Conservation (phyloP, 2,888 invertebrate genomes). For the Ichneumoninae sp. region DNA sequence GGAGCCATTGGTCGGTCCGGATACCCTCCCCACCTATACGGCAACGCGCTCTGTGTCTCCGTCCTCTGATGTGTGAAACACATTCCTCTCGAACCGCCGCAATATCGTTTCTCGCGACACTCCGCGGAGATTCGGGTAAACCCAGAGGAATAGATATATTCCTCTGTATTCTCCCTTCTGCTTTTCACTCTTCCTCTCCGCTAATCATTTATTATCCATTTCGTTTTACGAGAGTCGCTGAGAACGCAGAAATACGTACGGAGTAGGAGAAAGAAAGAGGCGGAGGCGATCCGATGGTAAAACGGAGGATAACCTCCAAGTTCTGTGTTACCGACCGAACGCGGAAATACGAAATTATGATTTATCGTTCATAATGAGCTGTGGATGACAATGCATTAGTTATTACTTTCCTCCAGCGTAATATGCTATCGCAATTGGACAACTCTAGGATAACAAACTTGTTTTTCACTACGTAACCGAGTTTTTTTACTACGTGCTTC, state of each 20-base stretch:
- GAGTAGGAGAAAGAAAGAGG: not conserved
- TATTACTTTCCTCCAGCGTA: not conserved
- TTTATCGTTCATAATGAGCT: not conserved
- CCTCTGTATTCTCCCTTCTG: not conserved
- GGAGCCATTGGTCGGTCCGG: slow-evolving; percentile 67
- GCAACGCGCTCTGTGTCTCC: slow-evolving; percentile 1
- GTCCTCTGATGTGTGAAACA: slow-evolving; percentile 20
- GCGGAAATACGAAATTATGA: slow-evolving; percentile 17
- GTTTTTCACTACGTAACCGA: not conserved
- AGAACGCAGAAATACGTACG: not conserved
- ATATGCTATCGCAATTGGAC: not conserved
- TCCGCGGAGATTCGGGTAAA: slow-evolving; percentile 50
- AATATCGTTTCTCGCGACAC: slow-evolving; percentile 56
- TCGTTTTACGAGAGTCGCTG: not conserved
- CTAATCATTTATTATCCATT: not conserved
- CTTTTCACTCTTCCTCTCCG: not conserved
- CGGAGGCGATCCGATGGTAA: not conserved
- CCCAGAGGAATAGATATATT: slow-evolving; percentile 2
- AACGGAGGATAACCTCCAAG: not conserved
- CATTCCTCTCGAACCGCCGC: slow-evolving; percentile 46
- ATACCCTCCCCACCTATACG: slow-evolving; percentile 42
- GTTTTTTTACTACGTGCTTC: not conserved
- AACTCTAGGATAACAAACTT: not conserved
- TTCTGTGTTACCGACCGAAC: slow-evolving; percentile 34
- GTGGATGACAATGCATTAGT: not conserved